Evolutionary conservation across 2,113 vertebrate species (phyloP), one percentile per base, ranked within the genome.

Genomic region (Heterotis niloticus): DNA sequence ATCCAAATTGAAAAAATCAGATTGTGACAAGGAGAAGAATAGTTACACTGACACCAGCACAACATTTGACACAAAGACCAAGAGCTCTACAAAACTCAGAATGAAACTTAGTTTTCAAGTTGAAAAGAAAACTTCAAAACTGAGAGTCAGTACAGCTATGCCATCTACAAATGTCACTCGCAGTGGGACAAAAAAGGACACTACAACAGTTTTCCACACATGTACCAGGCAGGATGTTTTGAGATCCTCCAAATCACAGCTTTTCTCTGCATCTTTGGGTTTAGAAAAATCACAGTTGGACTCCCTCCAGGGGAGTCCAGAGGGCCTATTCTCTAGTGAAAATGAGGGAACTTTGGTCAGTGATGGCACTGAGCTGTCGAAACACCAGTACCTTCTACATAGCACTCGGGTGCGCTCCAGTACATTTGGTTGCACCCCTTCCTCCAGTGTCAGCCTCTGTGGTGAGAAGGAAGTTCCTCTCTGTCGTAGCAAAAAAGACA

Each of bases 361-460:
- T 1, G 92, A 93, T 7, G 89, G 92, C 5, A 92, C 91, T 0
- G 89, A 95, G n/a, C 95, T 96, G 0, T 96, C 95, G 80, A 98
- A 98, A 87, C 92, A 97, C 10, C 91, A 97, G 7, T 99, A 99
- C 56, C 98, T 97, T 0, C 94, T 96, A 2, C 94, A 97, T 72
- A 99, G 98, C 1, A 96, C 98, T 17, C 93, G 98, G 0, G 97
- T 96, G 0, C 94, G 98, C 5, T 97, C 97, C n/a, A 99, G 98
- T 83, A 99, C 96, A 95, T 99, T 97, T 28, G 98, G 98, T 13
- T 85, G 98, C 68, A 99, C 98, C 0, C 97, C 98, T 1, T 93
- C 99, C 68, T 99, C 99, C 0, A 96, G 96, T 0, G 96, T 99
- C 24, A 93, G 96, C 54, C 99, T 97, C 0, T 99, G 99, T 0